Conservation (phyloP, 1,140 invertebrate species). For the Solenopsis fugax region DNA sequence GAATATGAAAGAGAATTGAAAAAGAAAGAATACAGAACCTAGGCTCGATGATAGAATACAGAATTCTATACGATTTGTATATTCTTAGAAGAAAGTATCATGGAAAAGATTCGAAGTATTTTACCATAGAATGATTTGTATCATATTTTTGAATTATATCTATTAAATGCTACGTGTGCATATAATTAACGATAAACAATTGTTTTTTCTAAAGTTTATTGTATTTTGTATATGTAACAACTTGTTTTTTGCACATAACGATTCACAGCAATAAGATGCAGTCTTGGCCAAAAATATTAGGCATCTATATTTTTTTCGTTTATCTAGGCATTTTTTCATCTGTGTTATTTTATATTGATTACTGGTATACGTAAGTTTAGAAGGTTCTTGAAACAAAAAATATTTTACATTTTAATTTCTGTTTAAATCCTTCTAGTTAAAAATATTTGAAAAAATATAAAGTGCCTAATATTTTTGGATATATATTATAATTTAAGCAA, state of each 20-base stretch:
- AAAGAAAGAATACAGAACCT: neutral
- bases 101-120: neutral
- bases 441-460: too few relatives aligned
- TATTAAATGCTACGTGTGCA: neutral
- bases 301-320: too few relatives aligned
- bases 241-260: constrained; percentile 33
- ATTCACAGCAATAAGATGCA: neutral
- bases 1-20: neutral
- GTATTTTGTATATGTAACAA: constrained; percentile 21
- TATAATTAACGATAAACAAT: neutral
- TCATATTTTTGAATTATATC: neutral
- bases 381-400: too few relatives aligned
- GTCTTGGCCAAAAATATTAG: too few relatives aligned
- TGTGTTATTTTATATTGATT: too few relatives aligned
- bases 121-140: neutral
- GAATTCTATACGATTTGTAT: neutral
- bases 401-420: too few relatives aligned
- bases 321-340: too few relatives aligned
- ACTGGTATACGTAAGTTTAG: too few relatives aligned
- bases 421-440: too few relatives aligned
- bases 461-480: too few relatives aligned
- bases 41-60: neutral
- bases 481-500: neutral
- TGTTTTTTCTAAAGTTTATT: neutral
- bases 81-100: neutral